Evolutionary conservation across 2,888 invertebrate genomes (phyloP).

Genomic region (Seira musarum): DNA sequence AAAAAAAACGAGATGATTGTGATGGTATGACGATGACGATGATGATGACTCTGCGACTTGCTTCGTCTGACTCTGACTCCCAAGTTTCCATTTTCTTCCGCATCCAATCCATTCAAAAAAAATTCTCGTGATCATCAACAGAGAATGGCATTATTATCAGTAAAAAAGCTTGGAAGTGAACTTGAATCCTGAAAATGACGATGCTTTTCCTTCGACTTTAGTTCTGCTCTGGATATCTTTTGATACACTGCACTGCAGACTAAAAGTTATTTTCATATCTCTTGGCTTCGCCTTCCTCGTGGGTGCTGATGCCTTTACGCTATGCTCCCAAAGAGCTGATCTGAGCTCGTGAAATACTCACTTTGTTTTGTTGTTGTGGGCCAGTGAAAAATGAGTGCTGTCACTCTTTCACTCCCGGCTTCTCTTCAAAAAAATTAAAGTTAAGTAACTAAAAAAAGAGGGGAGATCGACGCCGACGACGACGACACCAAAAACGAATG

Average conservation of each 20-base stretch:
- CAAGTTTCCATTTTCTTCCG: background rate
- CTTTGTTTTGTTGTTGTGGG: slow-evolving; percentile 51
- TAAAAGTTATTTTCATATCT: slow-evolving; percentile 2
- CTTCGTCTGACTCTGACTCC: too few relatives aligned
- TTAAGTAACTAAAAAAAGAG: slow-evolving; percentile 48
- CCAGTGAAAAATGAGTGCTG: slow-evolving; percentile 69
- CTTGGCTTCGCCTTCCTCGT: background rate
- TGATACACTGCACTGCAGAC: background rate
- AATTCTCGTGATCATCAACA: slow-evolving; percentile 44
- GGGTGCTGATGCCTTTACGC: background rate
- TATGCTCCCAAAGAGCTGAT: background rate
- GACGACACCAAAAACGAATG: slow-evolving; percentile 30
- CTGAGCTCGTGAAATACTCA: slow-evolving; percentile 15
- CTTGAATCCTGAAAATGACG: slow-evolving; percentile 37
- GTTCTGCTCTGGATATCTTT: background rate
- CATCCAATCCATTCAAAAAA: slow-evolving; percentile 36
- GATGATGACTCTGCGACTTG: background rate
- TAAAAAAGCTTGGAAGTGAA: slow-evolving; percentile 42
- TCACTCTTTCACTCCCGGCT: slow-evolving; percentile 65
- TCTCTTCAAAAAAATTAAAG: slow-evolving; percentile 24
- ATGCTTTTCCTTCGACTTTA: too few relatives aligned
- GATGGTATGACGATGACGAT: background rate
- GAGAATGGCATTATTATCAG: slow-evolving; percentile 41
- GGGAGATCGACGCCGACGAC: slow-evolving; percentile 21
- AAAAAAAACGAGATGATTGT: too few relatives aligned